Evolutionary conservation across 1,140 invertebrate species (phyloP), one percentile per base, ranked within the genome.

Genomic region (Drosophila fuyamai): DNA sequence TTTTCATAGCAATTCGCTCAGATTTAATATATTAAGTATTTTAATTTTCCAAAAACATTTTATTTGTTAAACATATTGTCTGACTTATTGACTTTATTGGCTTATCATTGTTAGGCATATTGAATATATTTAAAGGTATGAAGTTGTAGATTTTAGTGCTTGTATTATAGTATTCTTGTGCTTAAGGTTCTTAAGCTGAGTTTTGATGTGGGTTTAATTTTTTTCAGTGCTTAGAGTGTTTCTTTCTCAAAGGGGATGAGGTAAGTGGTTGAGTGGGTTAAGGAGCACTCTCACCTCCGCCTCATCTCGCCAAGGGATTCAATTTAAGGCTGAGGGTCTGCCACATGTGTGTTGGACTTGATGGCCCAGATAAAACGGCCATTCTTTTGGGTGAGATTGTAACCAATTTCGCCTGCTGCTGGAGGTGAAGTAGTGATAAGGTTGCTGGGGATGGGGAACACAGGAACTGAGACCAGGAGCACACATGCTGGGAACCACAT

Each of bases 401-500:
- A 61, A 61, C 75, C 43, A 65, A 68, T 76, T 76, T 58, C 62
- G 35, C 46, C 23, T 43, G 36, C 70, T 74, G 59, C 53, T 76
- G 72, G 65, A 76, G 71, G 71, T 76, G 41, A 43, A 76, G 75
- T 82, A 76, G 75, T 82, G 82, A 86, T 86, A 86, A 86, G 81
- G 47, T 36, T 67, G 40, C 47, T 8, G 14, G 46, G 44, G 63
- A 27, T 14, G 41, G 44, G 57, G 35, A 13, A 41, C 12, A 43
- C 65, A 56, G 54, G 57, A 55, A 57, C 58, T 32, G 32, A 47
- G 14, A 54, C 58, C 43, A 73, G 56, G 63, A 57, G 77, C 58
- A 76, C 73, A 78, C 81, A 78, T 85, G 79, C 78, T 86, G 83
- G 66, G 81, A 88, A 86, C 83, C 83, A 79, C 83, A 86, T 86